A percentile compares a stretch with the other conserved stretches of the same genome.
Conservation (phyloP, 2,888 invertebrate genomes). For the Baccha elongata region DNA sequence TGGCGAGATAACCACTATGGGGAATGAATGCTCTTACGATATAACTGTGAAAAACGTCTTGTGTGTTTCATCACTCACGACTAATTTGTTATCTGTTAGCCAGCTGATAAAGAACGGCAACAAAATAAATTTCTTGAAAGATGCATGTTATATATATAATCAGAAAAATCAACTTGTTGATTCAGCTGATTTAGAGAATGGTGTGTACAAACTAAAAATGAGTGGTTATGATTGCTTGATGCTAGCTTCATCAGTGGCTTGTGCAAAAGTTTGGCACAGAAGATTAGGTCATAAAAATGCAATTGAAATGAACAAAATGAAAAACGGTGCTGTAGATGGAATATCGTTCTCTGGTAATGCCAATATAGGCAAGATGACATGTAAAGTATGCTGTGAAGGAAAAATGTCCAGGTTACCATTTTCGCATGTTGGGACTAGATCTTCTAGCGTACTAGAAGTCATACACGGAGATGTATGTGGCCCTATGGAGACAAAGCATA, state of each 20-base stretch:
- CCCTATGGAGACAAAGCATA: constrained; percentile 41
- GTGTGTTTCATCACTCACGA: too few species aligned
- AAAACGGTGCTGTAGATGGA: constrained; percentile 17
- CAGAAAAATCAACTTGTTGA: constrained; percentile 6
- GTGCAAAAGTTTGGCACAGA: not conserved
- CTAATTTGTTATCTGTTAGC: too few species aligned
- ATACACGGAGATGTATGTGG: constrained; percentile 48
- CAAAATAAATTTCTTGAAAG: not conserved
- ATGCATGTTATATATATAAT: not conserved
- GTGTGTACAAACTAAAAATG: not conserved
- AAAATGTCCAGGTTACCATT: constrained; percentile 42
- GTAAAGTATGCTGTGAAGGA: constrained; percentile 39
- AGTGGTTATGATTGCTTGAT: not conserved
- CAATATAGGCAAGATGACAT: constrained; percentile 20
- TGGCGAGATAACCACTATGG: too few species aligned
- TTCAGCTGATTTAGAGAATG: constrained; percentile 4
- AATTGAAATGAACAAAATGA: not conserved
- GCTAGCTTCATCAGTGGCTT: not conserved
- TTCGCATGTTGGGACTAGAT: constrained; percentile 25
- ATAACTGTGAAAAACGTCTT: too few species aligned
- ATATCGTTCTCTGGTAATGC: constrained; percentile 8
- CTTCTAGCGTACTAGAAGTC: constrained; percentile 26
- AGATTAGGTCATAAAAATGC: not conserved
- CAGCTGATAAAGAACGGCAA: too few species aligned
- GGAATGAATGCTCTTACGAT: too few species aligned